Base-by-base conservation (phyloP, 2,888 invertebrate genomes). In the Aporophyla lueneburgensis region DNA sequence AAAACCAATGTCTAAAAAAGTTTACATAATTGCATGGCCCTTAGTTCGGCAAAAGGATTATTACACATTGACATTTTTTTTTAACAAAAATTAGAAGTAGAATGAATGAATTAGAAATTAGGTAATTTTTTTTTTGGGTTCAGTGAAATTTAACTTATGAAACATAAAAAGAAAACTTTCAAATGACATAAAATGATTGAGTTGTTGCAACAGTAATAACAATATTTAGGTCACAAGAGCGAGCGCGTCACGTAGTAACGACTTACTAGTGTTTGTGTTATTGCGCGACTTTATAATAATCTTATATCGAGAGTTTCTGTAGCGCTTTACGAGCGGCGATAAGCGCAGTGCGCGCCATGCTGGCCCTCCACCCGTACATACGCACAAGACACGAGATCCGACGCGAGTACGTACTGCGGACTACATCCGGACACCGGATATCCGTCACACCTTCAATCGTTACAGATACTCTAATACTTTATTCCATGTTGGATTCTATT, bases 381-480 rank as follows among this genome's bases (percentile, higher is more conserved):
- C 93, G 96, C 69, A 96, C 96, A 56, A 90, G 95, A 4, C 43
- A 85, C 49, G 95, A 96, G 91, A 94, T 95, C 62, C 85, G 81
- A 5, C 82, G 88, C 24, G 87, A 83, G 78, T 70, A 56, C 56
- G 77, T 77, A 72, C 40, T 12, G 6, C 21, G 14, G 16, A 12
- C 51, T 16, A 5, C 49, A 21, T 12, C 24, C 59, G 12, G 51
- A 0, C 24, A n/a, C 7, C n/a, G 14, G 19, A 70, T 40, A 24
- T 24, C 56, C 56, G 68, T 24, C 12, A 19, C 40, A 56, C 40
- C 19, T 54, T 19, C 53, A n/a, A n/a, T 54, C 54, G 51, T 67
- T 65, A 65, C 2, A 27, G 2, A 65, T 27, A 65, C 49, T 49
- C 14, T 51, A 12, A 46, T 27, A n/a, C 27, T 16, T 27, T 27